Evolutionary conservation across 2,888 invertebrate genomes (phyloP), one percentile per base, ranked within the genome.

Genomic region (Teleogryllus oceanicus): DNA sequence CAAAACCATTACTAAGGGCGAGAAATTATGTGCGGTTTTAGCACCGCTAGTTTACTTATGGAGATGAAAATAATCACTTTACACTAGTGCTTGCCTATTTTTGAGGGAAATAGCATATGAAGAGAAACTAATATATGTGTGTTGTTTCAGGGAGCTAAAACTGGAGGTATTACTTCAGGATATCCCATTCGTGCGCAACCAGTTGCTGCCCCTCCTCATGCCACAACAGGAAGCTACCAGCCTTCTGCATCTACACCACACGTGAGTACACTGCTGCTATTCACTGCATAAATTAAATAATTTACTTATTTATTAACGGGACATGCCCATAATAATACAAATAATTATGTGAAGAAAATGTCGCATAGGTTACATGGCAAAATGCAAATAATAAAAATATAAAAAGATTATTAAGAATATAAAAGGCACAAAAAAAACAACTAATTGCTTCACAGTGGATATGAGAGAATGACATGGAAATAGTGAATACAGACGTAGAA

Each of bases 121-220:
- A 37, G 4, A 37, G 37, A n/a, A n/a, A 78, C 12, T 16, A 78
- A 21, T 74, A 5, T 2, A 24, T n/a, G 50, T 49, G 16, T 75
- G 12, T 78, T 12, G 83, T 85, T 86, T 8, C 86, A 93, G 92
- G 91, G 91, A 81, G 88, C 92, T n/a, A 94, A 94, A 85, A 91
- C 93, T 1, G 94, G 95, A 81, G 93, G 94, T 84, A 95, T 96
- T 82, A 94, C 94, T 0, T 92, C 94, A 81, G 95, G 95, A 3
- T 96, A 95, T 89, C 94, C 95, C 0, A 93, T 94, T 2, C 91
- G 94, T 83, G 91, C 91, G 80, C 90, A 90, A 81, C 90, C 90
- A 83, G 90, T 89, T 87, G 21, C 88, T 1, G 84, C 85, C 49
- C 82, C 83, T 24, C 82, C 82, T 12, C 82, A 82, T 77, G 82